A percentile compares a stretch with the other conserved stretches of the same genome.
These are phyloP conservation scores for Cebus imitator DNA, from an alignment of 2,113 vertebrate species.

Conservation along the genomic window DNA sequence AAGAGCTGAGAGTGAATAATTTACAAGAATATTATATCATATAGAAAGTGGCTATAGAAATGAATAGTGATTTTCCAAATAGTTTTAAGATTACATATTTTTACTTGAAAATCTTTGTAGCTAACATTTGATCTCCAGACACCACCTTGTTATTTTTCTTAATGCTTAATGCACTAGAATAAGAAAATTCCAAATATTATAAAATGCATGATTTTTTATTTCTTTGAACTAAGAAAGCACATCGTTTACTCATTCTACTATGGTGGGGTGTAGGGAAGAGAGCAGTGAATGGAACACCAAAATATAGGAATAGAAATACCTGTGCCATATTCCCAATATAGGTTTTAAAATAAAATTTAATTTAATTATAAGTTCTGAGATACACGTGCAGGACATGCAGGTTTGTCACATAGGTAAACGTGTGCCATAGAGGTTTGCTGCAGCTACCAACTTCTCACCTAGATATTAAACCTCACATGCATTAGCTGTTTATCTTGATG, in stretches of 20 bases:
- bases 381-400: too few species aligned
- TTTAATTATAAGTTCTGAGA: too few species aligned
- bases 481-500: too few species aligned
- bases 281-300: not conserved
- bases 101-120: not conserved
- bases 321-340: not conserved
- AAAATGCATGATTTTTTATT: not conserved
- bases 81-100: not conserved
- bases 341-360: too few species aligned
- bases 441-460: too few species aligned
- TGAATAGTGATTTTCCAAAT: not conserved
- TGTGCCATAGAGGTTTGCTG: too few species aligned
- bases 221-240: not conserved
- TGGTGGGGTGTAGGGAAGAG: not conserved
- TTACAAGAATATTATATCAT: not conserved
- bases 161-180: not conserved
- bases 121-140: not conserved
- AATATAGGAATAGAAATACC: too few species aligned
- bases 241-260: not conserved
- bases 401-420: too few species aligned
- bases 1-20: not conserved
- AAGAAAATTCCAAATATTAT: not conserved
- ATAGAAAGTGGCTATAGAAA: not conserved
- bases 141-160: not conserved
- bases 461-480: too few species aligned